Conservation (phyloP, 2,797 vertebrate genomes). For the Adrianichthys oophorus region DNA sequence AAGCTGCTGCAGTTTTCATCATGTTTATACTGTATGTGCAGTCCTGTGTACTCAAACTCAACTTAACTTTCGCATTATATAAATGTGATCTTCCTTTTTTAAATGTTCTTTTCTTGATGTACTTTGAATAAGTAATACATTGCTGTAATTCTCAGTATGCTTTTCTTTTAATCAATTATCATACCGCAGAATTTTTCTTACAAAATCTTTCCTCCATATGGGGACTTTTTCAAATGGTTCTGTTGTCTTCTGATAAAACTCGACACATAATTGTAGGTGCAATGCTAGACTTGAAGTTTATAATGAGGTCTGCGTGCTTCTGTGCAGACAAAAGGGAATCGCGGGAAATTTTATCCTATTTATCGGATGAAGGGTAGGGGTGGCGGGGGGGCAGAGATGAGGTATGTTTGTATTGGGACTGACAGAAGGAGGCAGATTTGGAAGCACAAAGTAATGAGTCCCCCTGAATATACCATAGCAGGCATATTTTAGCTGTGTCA, state of each 20-base stretch:
- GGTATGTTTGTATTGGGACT: slow-evolving; percentile 75
- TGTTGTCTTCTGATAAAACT: slow-evolving; percentile 65
- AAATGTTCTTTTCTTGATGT: too few relatives aligned
- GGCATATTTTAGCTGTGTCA: slow-evolving; percentile 71
- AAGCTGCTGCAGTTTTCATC: too few relatives aligned
- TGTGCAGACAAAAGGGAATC: slow-evolving; percentile 70
- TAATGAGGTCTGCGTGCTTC: slow-evolving; percentile 78
- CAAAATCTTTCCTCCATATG: slow-evolving; percentile 38
- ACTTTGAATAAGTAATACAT: too few relatives aligned
- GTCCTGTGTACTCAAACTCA: too few relatives aligned
- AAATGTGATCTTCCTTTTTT: too few relatives aligned
- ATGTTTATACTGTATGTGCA: too few relatives aligned
- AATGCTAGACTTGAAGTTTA: slow-evolving; percentile 76
- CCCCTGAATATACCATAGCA: slow-evolving; percentile 66
- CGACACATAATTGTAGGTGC: slow-evolving; percentile 72
- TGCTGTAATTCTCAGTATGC: slow-evolving; percentile 29
- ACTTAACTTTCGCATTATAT: too few relatives aligned
- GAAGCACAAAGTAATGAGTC: slow-evolving; percentile 70
- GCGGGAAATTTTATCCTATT: slow-evolving; percentile 71
- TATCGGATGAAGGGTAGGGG: slow-evolving; percentile 53
- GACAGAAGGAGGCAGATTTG: slow-evolving; percentile 69
- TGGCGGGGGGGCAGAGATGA: slow-evolving; percentile 37
- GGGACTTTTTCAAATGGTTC: slow-evolving; percentile 2
- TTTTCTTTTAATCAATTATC: slow-evolving; percentile 71
- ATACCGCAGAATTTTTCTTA: slow-evolving; percentile 54